Evolutionary conservation across 2,113 vertebrate genomes (phyloP).

Genomic region (Malurus elegans): DNA sequence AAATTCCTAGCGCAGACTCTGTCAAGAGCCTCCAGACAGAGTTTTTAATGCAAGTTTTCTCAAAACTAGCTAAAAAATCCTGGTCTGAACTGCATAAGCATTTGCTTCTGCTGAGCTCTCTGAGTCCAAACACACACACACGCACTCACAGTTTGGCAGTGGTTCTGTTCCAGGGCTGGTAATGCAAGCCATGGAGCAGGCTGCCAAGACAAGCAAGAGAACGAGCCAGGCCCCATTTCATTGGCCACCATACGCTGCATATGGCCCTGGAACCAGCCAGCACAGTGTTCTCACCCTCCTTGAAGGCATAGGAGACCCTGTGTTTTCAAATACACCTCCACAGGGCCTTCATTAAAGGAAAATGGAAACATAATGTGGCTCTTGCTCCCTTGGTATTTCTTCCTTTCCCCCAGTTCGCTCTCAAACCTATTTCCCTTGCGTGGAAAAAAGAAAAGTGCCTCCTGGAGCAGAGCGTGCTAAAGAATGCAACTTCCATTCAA

Average conservation of each 20-base stretch:
- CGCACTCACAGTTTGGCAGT: conserved; percentile 75
- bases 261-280: conserved; percentile 79
- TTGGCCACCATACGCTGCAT: conserved; percentile 81
- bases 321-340: conserved; percentile 84
- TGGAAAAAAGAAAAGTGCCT: conserved; percentile 64
- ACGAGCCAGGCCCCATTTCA: conserved; percentile 79
- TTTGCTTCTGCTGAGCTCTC: conserved; percentile 71
- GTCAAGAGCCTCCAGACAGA: background rate
- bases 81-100: conserved; percentile 58
- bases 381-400: conserved; percentile 63
- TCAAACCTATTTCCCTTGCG: conserved; percentile 64
- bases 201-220: conserved; percentile 84
- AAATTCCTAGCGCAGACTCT: background rate
- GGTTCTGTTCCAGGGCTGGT: conserved; percentile 79
- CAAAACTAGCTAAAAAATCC: conserved; percentile 61
- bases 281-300: conserved; percentile 81
- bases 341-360: conserved; percentile 81
- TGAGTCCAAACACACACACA: conserved; percentile 68
- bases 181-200: conserved; percentile 77
- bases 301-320: conserved; percentile 82
- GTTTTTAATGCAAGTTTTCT: conserved; percentile 22
- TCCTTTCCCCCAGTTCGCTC: conserved; percentile 66
- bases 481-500: conserved; percentile 69
- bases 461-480: conserved; percentile 47
- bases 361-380: conserved; percentile 78